These are phyloP conservation scores for Ceuthmochares aereus DNA, from an alignment of 2,113 vertebrate species.

Conservation along the genomic window DNA sequence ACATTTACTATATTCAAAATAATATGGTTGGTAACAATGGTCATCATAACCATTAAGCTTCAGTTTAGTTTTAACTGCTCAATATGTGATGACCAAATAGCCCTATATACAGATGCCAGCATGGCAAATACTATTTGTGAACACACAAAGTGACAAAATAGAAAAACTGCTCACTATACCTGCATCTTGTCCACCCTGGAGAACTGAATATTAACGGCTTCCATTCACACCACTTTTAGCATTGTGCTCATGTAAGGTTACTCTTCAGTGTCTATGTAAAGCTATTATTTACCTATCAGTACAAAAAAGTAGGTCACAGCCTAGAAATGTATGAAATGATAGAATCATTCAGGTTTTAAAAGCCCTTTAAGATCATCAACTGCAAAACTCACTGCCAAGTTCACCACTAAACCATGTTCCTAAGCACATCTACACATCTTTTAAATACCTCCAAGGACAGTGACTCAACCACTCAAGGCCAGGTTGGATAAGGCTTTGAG, in stretches of 20 bases:
- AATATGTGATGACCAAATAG: neutral
- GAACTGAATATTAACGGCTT: neutral
- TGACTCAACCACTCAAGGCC: no score
- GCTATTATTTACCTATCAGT: neutral
- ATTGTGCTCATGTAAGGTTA: neutral
- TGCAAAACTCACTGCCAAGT: no score
- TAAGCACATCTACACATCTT: no score
- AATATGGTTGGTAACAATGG: neutral
- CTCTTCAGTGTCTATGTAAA: neutral
- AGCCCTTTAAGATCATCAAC: no score
- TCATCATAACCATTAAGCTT: neutral
- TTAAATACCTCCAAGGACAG: no score
- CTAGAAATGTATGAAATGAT: neutral
- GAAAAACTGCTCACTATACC: neutral
- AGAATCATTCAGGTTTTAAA: no score
- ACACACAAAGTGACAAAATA: neutral
- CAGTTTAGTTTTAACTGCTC: neutral
- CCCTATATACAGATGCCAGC: neutral
- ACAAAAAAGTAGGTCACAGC: neutral
- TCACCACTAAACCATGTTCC: no score
- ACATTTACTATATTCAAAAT: neutral
- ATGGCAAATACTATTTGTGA: neutral
- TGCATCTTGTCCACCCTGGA: neutral
- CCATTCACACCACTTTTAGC: neutral
- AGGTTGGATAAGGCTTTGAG: no score